phyloP scores from a whole-genome alignment of 2,797 vertebrate species.

The Hipposideros larvatus region DNA sequence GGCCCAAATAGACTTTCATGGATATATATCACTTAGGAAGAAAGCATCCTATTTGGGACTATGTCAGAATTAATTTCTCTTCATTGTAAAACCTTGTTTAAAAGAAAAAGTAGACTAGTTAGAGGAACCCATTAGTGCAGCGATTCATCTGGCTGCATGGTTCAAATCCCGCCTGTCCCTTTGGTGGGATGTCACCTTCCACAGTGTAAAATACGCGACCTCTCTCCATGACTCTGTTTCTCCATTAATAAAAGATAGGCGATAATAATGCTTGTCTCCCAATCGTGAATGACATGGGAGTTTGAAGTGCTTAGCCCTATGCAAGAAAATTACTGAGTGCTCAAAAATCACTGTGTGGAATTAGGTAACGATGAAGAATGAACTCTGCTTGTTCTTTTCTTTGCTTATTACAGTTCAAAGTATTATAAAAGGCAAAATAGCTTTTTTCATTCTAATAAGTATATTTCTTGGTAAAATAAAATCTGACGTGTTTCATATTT shows the following conservation, averaged over 20 bases:
- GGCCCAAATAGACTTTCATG: background rate
- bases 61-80: background rate
- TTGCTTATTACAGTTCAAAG: constrained; percentile 58
- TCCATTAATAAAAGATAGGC: background rate
- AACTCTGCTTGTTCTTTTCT: constrained; percentile 44
- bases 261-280: background rate
- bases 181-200: background rate
- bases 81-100: background rate
- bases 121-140: background rate
- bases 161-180: background rate
- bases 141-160: rapidly evolving
- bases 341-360: background rate
- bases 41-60: background rate
- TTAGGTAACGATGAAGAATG: background rate
- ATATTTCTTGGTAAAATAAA: constrained; percentile 67
- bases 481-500: constrained; percentile 65
- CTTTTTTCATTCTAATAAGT: constrained; percentile 27
- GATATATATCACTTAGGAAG: background rate
- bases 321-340: background rate
- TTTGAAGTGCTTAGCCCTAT: background rate
- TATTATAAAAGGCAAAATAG: constrained; percentile 49
- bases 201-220: background rate
- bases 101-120: background rate
- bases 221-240: background rate
- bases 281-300: background rate